Percentiles rank a stretch among this genome's conserved stretches.
phyloP scores from a whole-genome alignment of 2,888 invertebrate species.

The Steromphala cineraria region DNA sequence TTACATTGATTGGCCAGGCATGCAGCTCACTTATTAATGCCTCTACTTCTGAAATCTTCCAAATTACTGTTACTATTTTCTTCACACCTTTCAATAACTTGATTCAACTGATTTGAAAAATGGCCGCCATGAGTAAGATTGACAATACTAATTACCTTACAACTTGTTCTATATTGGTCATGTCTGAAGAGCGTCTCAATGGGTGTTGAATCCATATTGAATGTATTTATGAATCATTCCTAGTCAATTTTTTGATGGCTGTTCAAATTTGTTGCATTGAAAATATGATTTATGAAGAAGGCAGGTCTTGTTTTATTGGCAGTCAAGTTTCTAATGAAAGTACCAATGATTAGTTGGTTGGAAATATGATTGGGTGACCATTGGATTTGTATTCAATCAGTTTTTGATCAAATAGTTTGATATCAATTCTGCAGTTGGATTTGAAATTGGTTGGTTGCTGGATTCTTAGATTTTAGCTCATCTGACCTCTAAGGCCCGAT shows the following conservation, averaged over 20 bases:
- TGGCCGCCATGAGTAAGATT: neutral
- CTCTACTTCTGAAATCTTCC: no score
- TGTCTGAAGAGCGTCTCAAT: neutral
- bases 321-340: neutral
- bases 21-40: no score
- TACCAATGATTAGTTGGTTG: neutral
- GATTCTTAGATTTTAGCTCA: no score
- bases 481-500: no score
- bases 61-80: no score
- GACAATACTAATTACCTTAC: neutral
- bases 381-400: neutral
- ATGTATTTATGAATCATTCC: no score
- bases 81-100: no score
- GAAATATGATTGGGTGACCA: neutral
- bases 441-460: no score
- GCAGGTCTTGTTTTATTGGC: no score
- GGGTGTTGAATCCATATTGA: neutral
- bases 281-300: neutral
- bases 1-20: no score
- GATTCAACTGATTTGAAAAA: neutral
- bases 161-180: neutral
- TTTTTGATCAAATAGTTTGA: no score
- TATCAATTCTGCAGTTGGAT: no score
- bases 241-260: neutral
- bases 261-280: neutral